Conservation (phyloP, 2,888 invertebrate species). For the Stenolophus ochropezus region DNA sequence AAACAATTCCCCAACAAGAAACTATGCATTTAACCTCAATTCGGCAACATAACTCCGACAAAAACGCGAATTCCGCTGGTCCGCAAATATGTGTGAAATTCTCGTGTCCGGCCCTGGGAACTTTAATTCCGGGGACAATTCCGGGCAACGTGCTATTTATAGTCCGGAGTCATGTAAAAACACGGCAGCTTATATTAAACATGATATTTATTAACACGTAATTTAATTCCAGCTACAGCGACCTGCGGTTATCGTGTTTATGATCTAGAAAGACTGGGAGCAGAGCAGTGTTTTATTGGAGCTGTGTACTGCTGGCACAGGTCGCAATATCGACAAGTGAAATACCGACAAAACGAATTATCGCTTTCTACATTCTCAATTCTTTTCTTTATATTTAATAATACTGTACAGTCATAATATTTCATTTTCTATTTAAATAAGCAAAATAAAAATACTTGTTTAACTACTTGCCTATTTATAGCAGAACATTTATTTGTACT, state of each 20-base stretch:
- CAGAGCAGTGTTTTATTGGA: slow-evolving; percentile 41
- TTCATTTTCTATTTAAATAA: no score
- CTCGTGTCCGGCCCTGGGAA: not conserved
- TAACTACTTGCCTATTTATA: no score
- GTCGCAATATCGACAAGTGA: not conserved
- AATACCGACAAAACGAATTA: no score
- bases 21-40: not conserved
- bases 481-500: no score
- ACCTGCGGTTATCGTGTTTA: slow-evolving; percentile 32
- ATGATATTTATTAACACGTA: slow-evolving; percentile 60
- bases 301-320: not conserved
- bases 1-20: not conserved
- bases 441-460: no score
- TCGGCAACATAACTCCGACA: not conserved
- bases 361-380: no score
- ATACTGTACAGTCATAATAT: no score
- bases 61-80: not conserved
- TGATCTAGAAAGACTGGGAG: slow-evolving; percentile 46
- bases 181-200: slow-evolving; percentile 59
- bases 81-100: not conserved
- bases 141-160: slow-evolving; percentile 55
- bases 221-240: slow-evolving; percentile 57
- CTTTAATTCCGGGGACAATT: slow-evolving; percentile 31
- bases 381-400: no score
- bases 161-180: slow-evolving; percentile 52